phyloP scores from a whole-genome alignment of 2,888 invertebrate species.

The Apantesis nais region DNA sequence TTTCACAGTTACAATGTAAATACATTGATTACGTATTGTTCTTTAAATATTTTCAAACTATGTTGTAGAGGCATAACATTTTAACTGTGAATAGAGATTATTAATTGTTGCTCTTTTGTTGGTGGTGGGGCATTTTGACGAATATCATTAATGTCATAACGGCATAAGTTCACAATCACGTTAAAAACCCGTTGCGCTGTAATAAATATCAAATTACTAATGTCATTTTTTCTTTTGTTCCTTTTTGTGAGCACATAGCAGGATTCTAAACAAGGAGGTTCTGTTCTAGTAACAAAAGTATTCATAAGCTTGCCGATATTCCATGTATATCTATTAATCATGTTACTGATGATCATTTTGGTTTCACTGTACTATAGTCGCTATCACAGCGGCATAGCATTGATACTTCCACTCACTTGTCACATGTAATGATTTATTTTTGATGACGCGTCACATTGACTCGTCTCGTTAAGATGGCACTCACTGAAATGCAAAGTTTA shows the following conservation, averaged over 20 bases:
- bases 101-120: slow-evolving; percentile 40
- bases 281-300: slow-evolving; percentile 79
- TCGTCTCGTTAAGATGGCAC: slow-evolving; percentile 81
- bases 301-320: slow-evolving; percentile 82
- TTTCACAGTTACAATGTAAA: slow-evolving; percentile 33
- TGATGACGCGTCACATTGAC: slow-evolving; percentile 63
- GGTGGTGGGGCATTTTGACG: slow-evolving; percentile 63
- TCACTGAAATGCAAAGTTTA: slow-evolving; percentile 86
- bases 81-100: slow-evolving; percentile 37
- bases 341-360: slow-evolving; percentile 67
- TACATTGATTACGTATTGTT: slow-evolving; percentile 13
- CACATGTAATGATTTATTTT: slow-evolving; percentile 89
- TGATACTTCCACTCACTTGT: slow-evolving; percentile 87
- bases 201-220: slow-evolving; percentile 76
- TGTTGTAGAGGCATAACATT: slow-evolving; percentile 17
- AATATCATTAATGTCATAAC: slow-evolving; percentile 50
- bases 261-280: slow-evolving; percentile 84
- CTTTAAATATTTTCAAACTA: slow-evolving; percentile 10
- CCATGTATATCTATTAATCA: slow-evolving; percentile 69
- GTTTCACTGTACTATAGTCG: slow-evolving; percentile 67
- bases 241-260: slow-evolving; percentile 84
- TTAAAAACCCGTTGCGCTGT: slow-evolving; percentile 57
- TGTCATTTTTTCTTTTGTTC: slow-evolving; percentile 80
- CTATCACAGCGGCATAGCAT: slow-evolving; percentile 64
- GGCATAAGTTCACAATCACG: slow-evolving; percentile 52